These are phyloP conservation scores for Dynastes grantii DNA, from an alignment of 2,888 invertebrate genomes.

Conservation along the genomic window DNA sequence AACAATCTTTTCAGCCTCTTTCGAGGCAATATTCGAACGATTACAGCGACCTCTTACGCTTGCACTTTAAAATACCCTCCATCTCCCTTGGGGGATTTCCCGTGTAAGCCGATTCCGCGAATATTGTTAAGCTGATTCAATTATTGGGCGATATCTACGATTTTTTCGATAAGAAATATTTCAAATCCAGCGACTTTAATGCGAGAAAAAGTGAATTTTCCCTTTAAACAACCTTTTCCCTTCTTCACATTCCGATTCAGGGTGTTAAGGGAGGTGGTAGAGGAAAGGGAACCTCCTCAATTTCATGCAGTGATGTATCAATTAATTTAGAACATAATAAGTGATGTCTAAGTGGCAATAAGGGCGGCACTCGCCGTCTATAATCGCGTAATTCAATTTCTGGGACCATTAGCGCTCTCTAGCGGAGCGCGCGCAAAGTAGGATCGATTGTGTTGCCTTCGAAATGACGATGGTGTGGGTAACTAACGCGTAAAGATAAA, in stretches of 20 bases:
- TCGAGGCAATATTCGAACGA: no score
- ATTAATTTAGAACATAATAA: slow-evolving; percentile 52
- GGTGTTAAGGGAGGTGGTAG: not conserved
- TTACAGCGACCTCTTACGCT: no score
- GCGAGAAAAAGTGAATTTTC: no score
- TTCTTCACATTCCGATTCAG: not conserved
- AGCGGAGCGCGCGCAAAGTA: not conserved
- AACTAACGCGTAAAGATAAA: slow-evolving; percentile 11
- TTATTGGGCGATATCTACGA: no score
- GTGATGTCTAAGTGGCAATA: slow-evolving; percentile 62
- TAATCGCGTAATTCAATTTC: slow-evolving; percentile 65
- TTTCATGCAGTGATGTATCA: slow-evolving; percentile 39
- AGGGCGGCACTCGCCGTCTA: slow-evolving; percentile 62
- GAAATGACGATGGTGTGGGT: not conserved
- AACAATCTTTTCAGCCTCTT: no score
- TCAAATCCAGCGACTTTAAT: no score
- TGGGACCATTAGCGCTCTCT: slow-evolving; percentile 61
- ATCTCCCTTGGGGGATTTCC: no score
- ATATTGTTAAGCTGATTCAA: no score
- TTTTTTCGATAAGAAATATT: no score
- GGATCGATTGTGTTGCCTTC: not conserved
- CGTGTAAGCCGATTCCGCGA: no score
- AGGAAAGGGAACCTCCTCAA: not conserved
- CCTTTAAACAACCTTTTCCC: not conserved
- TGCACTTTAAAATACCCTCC: no score